Evolutionary conservation across 1,140 invertebrate genomes (phyloP), one percentile per base, ranked within the genome.

Genomic region (Brachionus rotundiformis): DNA sequence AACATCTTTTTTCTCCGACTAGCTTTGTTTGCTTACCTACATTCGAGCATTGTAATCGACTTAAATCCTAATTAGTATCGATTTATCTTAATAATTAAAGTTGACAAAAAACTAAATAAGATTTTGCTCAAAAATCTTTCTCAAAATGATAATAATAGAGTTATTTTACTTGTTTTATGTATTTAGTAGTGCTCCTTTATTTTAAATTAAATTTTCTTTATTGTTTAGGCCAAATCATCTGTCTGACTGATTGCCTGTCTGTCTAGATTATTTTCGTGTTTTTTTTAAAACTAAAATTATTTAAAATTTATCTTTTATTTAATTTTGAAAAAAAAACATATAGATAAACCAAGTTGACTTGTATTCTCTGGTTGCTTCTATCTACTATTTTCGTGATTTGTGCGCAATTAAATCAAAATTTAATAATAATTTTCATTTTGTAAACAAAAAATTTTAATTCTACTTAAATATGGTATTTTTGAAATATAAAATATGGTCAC

Each of bases 171-270:
- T 63, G 61, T 29, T 63, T 23, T 63, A 33, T 63, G 23, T 54
- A 54, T 11, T 19, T 54, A 54, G 49, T 54, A 39, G 36, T 6
- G 7, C 19, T 27, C 10, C 27, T 23, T 5, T 3, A 4, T 36
- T 68, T 36, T 13, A 36, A 68, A 68, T n/a, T 19, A 16, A 39
- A 68, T 36, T 39, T 33, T 33, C 16, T 16, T 33, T 68, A 5
- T 68, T 31, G 29, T 68, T 11, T 68, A 36, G 33, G 29, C 29
- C 33, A 36, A 68, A 31, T 68, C 63, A 36, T 36, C 29, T 68
- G 63, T 68, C 63, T 68, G 61, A 63, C 25, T 63, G 63, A 68
- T 68, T 68, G 63, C 63, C 63, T 68, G 63, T 68, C 63, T 68
- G 63, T 68, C 63, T 68, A 68, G 29, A 33, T 68, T 33, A 39